Evolutionary conservation across 37 sponge, comb jelly and placozoan species (phyloP).

Genomic region (Chondrosia reniformis): DNA sequence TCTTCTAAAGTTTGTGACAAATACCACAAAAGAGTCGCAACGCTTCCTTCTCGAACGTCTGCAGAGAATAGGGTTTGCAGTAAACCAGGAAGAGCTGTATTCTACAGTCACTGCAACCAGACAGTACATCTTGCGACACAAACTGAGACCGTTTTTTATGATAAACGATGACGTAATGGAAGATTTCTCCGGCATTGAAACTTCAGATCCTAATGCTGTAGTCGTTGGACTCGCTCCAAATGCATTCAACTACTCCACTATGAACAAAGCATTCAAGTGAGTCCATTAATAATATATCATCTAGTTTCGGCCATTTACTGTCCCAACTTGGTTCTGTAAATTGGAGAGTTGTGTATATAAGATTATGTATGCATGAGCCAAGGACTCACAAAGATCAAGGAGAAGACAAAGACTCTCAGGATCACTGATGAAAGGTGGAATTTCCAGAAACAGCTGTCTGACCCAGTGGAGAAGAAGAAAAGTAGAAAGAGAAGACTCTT

Average conservation of each 20-base stretch:
- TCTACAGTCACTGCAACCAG: slow-evolving; percentile 54
- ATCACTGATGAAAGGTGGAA: no score
- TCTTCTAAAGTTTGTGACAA: slow-evolving; percentile 51
- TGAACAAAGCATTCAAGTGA: slow-evolving; percentile 70
- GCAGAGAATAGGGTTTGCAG: slow-evolving; percentile 30
- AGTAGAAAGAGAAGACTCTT: no score
- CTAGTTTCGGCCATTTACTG: no score
- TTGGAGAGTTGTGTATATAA: background rate
- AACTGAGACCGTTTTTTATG: slow-evolving; percentile 43
- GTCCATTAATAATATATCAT: background rate
- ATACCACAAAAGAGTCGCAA: slow-evolving; percentile 61
- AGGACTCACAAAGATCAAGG: no score
- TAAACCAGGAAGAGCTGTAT: slow-evolving; percentile 45
- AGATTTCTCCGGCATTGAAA: slow-evolving; percentile 48
- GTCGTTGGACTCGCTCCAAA: slow-evolving; percentile 70
- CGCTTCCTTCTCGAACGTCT: slow-evolving; percentile 37
- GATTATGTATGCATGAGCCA: no score
- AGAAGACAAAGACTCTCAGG: no score
- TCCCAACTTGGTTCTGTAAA: background rate
- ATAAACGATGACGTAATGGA: slow-evolving; percentile 42
- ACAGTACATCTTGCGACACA: slow-evolving; percentile 17
- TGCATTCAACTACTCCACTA: slow-evolving; percentile 26
- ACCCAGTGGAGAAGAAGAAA: no score
- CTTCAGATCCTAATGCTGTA: slow-evolving; percentile 35
- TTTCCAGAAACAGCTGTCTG: no score